A percentile compares a stretch with the other conserved stretches of the same genome.
phyloP scores from a whole-genome alignment of 2,888 invertebrate genomes.

The Chalcosyrphus nemorum region DNA sequence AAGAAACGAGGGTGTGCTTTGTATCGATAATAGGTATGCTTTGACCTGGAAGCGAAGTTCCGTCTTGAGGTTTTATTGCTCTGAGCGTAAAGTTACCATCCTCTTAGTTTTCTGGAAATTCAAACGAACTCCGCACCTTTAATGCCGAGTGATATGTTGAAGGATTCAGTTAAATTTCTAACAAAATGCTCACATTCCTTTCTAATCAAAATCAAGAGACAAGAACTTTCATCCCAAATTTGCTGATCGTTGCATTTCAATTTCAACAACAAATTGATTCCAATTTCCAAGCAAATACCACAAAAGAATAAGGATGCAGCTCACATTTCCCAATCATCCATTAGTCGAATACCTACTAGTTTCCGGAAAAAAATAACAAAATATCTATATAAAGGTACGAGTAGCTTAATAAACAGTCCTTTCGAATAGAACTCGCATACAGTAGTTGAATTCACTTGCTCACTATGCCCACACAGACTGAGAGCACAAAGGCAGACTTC shows the following conservation, averaged over 20 bases:
- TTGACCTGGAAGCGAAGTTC: too few relatives aligned
- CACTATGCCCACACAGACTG: neutral
- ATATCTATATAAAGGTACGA: constrained; percentile 20
- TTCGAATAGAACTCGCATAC: constrained; percentile 14
- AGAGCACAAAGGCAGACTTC: neutral
- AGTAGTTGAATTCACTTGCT: neutral
- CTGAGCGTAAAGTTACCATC: too few relatives aligned
- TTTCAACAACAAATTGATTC: constrained; percentile 59
- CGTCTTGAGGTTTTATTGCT: too few relatives aligned
- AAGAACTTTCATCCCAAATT: constrained; percentile 3
- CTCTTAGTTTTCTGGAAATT: too few relatives aligned
- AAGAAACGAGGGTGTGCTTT: too few relatives aligned
- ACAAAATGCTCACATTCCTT: neutral
- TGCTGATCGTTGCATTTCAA: neutral
- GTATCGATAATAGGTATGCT: too few relatives aligned
- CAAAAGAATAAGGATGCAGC: neutral
- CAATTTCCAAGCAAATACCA: constrained; percentile 20
- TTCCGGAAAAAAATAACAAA: neutral
- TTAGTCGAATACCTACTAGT: constrained; percentile 9
- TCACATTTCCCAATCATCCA: constrained; percentile 29
- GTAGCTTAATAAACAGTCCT: neutral
- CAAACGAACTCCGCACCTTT: too few relatives aligned
- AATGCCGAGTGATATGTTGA: too few relatives aligned
- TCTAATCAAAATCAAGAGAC: constrained; percentile 12
- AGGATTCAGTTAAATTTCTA: too few relatives aligned